A percentile compares a stretch with the other conserved stretches of the same genome.
Conservation (phyloP, 2,888 invertebrate species). For the Suillia variegata region DNA sequence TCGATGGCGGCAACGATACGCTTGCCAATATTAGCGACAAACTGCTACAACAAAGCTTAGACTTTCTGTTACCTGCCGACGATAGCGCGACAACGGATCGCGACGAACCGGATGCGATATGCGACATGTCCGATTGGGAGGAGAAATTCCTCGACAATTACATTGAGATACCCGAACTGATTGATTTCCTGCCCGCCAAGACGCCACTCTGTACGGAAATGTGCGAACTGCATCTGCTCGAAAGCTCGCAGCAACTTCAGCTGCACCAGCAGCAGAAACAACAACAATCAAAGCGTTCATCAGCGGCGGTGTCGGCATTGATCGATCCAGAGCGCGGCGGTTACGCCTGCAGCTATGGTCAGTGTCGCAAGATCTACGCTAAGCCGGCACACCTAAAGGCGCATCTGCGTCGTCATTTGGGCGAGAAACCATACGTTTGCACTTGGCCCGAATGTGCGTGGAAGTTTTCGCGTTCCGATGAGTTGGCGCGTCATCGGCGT, state of each 20-base stretch:
- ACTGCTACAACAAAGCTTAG: constrained; percentile 10
- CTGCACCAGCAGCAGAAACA: background rate
- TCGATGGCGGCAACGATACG: background rate
- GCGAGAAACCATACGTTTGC: constrained; percentile 77
- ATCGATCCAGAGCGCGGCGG: constrained; percentile 64
- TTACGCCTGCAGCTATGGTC: constrained; percentile 73
- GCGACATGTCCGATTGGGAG: constrained; percentile 55
- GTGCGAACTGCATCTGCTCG: constrained; percentile 64
- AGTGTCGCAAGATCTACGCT: constrained; percentile 82
- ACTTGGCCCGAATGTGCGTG: constrained; percentile 84
- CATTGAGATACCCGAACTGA: constrained; percentile 55
- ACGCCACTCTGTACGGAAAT: constrained; percentile 66
- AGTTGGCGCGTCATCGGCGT: constrained; percentile 87
- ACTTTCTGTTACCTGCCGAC: constrained; percentile 25
- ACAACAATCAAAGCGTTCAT: constrained; percentile 1
- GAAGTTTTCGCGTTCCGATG: constrained; percentile 94
- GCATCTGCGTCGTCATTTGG: constrained; percentile 81
- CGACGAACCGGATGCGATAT: constrained; percentile 24
- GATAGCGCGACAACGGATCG: constrained; percentile 23
- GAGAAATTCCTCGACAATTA: constrained; percentile 55
- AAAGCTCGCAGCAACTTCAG: constrained; percentile 40
- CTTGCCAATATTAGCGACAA: constrained; percentile 18
- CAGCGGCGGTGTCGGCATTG: background rate
- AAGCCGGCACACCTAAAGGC: constrained; percentile 91
- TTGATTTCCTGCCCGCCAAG: constrained; percentile 62